phyloP scores from a whole-genome alignment of 2,797 vertebrate species.

The Gephyroberyx darwinii region DNA sequence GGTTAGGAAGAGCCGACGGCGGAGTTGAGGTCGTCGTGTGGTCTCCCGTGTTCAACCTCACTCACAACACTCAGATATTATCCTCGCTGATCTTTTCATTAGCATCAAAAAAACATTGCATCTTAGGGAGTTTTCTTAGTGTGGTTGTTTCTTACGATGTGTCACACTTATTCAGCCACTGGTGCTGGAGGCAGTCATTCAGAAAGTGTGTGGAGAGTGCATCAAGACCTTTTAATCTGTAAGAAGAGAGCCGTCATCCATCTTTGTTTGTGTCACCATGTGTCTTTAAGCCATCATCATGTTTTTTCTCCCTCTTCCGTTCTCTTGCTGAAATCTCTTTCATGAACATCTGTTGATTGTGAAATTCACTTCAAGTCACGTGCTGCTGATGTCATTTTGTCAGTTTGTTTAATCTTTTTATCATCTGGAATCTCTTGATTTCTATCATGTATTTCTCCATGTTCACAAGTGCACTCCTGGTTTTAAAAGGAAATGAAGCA shows the following conservation, averaged over 20 bases:
- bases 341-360: slow-evolving; percentile 24
- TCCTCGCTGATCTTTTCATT: slow-evolving; percentile 10
- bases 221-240: slow-evolving; percentile 27
- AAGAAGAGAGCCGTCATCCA: slow-evolving; percentile 28
- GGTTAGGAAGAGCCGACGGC: slow-evolving; percentile 10
- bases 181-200: neutral
- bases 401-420: neutral
- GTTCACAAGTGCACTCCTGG: neutral
- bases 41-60: slow-evolving; percentile 8
- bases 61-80: neutral
- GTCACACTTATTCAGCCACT: neutral
- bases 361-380: slow-evolving; percentile 38
- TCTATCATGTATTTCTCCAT: neutral
- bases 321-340: slow-evolving; percentile 34
- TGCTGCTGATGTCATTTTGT: neutral
- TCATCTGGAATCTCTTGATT: too few species aligned
- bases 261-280: slow-evolving; percentile 30
- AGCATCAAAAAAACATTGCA: neutral
- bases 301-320: slow-evolving; percentile 23
- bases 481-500: neutral
- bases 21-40: neutral
- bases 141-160: neutral
- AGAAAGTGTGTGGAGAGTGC: slow-evolving; percentile 12
- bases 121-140: neutral
- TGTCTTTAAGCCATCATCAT: slow-evolving; percentile 34